These are phyloP conservation scores for Chirona hameri DNA, from an alignment of 2,888 invertebrate genomes.

Conservation along the genomic window DNA sequence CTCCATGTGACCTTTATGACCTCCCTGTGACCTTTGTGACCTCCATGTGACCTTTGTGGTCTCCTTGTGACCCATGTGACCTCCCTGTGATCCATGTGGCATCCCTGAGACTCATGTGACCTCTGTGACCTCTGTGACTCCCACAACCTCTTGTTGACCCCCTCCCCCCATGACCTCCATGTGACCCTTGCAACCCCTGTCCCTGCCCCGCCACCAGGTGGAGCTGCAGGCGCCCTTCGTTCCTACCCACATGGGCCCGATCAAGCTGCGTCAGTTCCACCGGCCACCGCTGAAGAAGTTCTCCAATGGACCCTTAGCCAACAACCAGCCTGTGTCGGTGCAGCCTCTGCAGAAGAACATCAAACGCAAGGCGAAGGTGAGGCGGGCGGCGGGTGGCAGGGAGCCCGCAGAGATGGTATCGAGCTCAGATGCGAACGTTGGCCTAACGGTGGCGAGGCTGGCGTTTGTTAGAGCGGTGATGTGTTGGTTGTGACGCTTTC, in stretches of 20 bases:
- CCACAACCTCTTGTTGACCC: no score
- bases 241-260: slow-evolving; percentile 84
- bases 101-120: no score
- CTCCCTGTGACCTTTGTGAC: no score
- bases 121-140: no score
- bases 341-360: slow-evolving; percentile 84
- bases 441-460: no score
- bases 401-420: neutral
- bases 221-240: slow-evolving; percentile 88
- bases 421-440: no score
- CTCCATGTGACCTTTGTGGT: no score
- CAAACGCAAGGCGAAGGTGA: slow-evolving; percentile 78
- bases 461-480: no score
- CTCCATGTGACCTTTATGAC: no score
- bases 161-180: neutral
- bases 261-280: slow-evolving; percentile 86
- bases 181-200: neutral
- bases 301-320: slow-evolving; percentile 73
- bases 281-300: slow-evolving; percentile 82
- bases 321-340: slow-evolving; percentile 71
- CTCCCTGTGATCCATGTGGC: no score
- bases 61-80: no score
- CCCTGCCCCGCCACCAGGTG: slow-evolving; percentile 50
- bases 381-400: neutral
- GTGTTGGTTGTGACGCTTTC: no score